Evolutionary conservation across 2,797 vertebrate genomes (phyloP), one percentile per base, ranked within the genome.

Genomic region (Thunnus albacares): DNA sequence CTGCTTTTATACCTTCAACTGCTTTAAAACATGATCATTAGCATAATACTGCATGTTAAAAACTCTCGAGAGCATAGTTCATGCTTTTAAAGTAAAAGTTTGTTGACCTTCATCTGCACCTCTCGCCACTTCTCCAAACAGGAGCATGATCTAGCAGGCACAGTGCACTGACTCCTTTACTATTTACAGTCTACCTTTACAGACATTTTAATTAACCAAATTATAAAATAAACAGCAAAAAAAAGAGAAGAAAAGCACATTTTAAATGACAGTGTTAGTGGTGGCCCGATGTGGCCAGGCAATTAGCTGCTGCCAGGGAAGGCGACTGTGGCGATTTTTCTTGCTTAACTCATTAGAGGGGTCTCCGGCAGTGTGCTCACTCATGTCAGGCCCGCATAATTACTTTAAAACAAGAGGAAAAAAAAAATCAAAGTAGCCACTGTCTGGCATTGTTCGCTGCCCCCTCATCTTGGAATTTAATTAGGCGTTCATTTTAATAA

Each of bases 331-430:
- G 94, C 92, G 92, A 96, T 96, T 95, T 95, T 95, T 96, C 95
- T 95, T 96, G 94, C 93, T 95, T 96, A 95, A 95, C 93, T 95
- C 94, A 95, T 95, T 96, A 95, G 93, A 93, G 91, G 82, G 92
- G 95, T 95, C 94, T 95, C 92, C 77, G 89, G 92, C 93, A 92
- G 90, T 79, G 93, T 92, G 93, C 93, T 95, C 95, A 94, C 94
- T 96, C 95, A 95, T 95, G 94, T 96, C 96, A 95, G 92, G 90
- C 93, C 93, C 70, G 92, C 90, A 89, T 96, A 96, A 96, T 96
- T 95, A 95, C 95, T 94, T 96, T 95, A 95, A 96, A 95, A 94
- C 94, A 94, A 95, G 90, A 72, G 71, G 72, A 53, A 61, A 28
- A 14, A 63, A 68, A 75, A 72, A 92, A 95, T 94, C 93, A 94